Evolutionary conservation across 2,113 vertebrate genomes (phyloP).

Genomic region (Archilochus colubris): DNA sequence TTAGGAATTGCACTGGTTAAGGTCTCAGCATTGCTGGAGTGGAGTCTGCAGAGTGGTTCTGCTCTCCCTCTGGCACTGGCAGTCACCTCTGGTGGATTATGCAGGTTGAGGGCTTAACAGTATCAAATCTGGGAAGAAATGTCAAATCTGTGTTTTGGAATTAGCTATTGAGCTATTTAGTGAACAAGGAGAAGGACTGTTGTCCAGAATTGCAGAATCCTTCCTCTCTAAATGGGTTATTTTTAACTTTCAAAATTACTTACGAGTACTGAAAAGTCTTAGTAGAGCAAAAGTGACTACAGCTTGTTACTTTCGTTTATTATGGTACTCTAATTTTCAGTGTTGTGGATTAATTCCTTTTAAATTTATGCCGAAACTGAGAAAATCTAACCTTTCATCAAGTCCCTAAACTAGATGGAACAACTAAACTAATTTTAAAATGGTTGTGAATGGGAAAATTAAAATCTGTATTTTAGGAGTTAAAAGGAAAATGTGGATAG

Average conservation of each 20-base stretch:
- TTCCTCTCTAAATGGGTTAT: background rate
- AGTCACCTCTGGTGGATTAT: rapidly evolving
- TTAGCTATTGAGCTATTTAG: background rate
- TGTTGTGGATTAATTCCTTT: background rate
- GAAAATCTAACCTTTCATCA: background rate
- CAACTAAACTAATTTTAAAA: background rate
- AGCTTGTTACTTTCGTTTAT: background rate
- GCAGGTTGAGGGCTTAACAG: background rate
- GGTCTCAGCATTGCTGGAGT: background rate
- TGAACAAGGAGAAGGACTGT: background rate
- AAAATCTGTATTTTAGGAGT: background rate
- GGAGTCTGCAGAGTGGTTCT: background rate
- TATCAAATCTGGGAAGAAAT: conserved; percentile 13
- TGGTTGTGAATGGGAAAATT: background rate
- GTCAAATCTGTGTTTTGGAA: background rate
- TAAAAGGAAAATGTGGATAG: background rate
- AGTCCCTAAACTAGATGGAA: background rate
- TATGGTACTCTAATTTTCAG: background rate
- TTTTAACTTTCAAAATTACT: background rate
- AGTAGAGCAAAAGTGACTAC: background rate
- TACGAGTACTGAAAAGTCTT: background rate
- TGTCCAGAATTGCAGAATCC: background rate
- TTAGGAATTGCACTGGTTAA: background rate
- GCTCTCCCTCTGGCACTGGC: background rate
- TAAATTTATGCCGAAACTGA: background rate